These are phyloP conservation scores for Merops nubicus DNA, from an alignment of 2,113 vertebrate genomes.

Conservation along the genomic window DNA sequence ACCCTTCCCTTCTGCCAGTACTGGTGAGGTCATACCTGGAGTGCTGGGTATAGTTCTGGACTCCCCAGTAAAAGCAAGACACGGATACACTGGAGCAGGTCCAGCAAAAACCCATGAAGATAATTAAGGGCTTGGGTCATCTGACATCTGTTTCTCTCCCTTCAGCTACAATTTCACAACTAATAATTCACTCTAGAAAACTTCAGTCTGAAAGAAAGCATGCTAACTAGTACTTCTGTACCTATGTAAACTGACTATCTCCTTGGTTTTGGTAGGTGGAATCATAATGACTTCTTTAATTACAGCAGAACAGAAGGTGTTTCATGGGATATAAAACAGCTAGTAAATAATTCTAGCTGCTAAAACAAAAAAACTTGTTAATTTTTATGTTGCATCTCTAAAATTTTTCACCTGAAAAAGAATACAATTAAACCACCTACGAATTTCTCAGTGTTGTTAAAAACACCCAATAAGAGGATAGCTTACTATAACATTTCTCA, in stretches of 20 bases:
- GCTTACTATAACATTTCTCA: neutral
- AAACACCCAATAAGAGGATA: rapidly evolving
- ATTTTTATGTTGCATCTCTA: neutral
- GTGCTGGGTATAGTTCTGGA: neutral
- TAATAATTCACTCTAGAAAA: neutral
- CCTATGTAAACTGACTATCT: neutral
- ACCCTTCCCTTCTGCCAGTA: neutral
- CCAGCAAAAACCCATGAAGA: neutral
- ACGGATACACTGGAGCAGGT: neutral
- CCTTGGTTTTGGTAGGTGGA: neutral
- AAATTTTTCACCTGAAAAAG: neutral
- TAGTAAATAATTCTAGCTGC: neutral
- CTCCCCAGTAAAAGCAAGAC: neutral
- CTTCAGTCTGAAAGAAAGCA: neutral
- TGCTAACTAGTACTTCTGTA: neutral
- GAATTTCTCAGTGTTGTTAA: neutral
- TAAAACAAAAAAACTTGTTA: neutral
- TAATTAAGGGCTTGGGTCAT: neutral
- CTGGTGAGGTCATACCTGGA: neutral
- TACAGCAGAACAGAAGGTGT: neutral
- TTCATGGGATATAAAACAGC: neutral
- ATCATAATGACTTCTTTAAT: neutral
- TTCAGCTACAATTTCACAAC: neutral
- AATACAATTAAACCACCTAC: neutral
- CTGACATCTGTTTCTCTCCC: no score